These are phyloP conservation scores for Aphidius ervi DNA, from an alignment of 1,140 invertebrate genomes.

Conservation along the genomic window DNA sequence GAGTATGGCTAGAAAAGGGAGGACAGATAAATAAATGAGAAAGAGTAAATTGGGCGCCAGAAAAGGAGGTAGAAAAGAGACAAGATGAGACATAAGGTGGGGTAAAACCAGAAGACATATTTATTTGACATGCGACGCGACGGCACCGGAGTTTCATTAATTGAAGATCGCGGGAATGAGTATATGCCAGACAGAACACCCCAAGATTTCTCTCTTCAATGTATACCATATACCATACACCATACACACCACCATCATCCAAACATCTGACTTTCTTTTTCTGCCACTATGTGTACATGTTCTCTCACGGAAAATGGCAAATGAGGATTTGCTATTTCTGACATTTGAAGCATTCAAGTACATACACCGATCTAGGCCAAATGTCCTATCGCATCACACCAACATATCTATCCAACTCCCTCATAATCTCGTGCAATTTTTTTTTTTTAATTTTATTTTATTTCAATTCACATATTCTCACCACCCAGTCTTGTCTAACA, in stretches of 20 bases:
- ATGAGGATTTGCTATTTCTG: constrained; percentile 50
- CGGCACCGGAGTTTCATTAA: constrained; percentile 56
- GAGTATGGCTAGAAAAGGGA: constrained; percentile 11
- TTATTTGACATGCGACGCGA: constrained; percentile 56
- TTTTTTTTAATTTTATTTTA: neutral
- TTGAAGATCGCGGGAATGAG: constrained; percentile 55
- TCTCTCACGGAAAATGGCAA: constrained; percentile 43
- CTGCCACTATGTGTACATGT: constrained; percentile 26
- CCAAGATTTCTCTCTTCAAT: constrained; percentile 30
- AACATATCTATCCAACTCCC: neutral
- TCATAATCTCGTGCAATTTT: constrained; percentile 6
- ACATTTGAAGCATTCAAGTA: constrained; percentile 50
- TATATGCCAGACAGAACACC: constrained; percentile 44
- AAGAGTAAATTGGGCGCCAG: constrained; percentile 15
- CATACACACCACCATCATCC: neutral
- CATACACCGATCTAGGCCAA: constrained; percentile 48
- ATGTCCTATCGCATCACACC: constrained; percentile 15
- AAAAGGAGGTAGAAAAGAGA: constrained; percentile 29
- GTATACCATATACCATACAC: constrained; percentile 14
- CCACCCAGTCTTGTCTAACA: too few relatives aligned
- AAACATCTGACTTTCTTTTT: constrained; percentile 14
- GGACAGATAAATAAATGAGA: constrained; percentile 14
- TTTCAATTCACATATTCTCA: neutral
- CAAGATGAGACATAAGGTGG: constrained; percentile 25
- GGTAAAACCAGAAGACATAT: constrained; percentile 46